A percentile compares a stretch with the other conserved stretches of the same genome.
Evolutionary conservation across 2,113 vertebrate genomes (phyloP).

Genomic region (Percopsis transmontana): DNA sequence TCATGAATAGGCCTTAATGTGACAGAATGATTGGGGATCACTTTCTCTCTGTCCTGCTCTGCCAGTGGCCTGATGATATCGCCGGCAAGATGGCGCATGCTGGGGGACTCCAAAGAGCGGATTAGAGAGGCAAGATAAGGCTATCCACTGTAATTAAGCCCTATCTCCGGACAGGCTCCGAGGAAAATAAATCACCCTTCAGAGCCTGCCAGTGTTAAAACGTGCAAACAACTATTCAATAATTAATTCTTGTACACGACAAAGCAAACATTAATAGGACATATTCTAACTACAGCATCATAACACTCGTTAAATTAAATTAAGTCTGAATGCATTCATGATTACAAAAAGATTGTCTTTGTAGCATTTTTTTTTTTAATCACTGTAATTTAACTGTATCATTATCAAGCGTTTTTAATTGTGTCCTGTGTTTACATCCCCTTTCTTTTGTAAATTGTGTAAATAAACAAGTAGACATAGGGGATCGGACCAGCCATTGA

Average conservation of each 20-base stretch:
- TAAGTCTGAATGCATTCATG: conserved; percentile 80
- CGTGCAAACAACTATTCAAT: conserved; percentile 91
- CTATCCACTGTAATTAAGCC: conserved; percentile 84
- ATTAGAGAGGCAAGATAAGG: conserved; percentile 78
- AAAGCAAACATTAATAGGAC: conserved; percentile 86
- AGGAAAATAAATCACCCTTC: conserved; percentile 86
- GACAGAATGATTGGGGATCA: conserved; percentile 65
- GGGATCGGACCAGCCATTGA: conserved; percentile 44
- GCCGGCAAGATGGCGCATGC: conserved; percentile 57
- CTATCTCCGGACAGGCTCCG: conserved; percentile 68
- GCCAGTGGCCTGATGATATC: conserved; percentile 63
- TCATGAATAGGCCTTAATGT: conserved; percentile 65
- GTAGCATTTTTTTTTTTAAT: conserved; percentile 75
- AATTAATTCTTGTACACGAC: conserved; percentile 90
- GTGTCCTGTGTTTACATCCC: conserved; percentile 53
- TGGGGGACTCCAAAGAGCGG: conserved; percentile 61
- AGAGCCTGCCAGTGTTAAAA: conserved; percentile 82
- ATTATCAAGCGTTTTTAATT: conserved; percentile 67
- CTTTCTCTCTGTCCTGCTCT: conserved; percentile 58
- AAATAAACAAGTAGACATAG: conserved; percentile 31
- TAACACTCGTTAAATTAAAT: conserved; percentile 83
- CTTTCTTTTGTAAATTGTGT: conserved; percentile 53
- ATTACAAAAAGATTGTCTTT: conserved; percentile 84
- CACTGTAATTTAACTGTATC: conserved; percentile 73
- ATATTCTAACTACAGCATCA: conserved; percentile 81